Conservation (phyloP, 2,797 vertebrate genomes). For the Cephalopachus bancanus region DNA sequence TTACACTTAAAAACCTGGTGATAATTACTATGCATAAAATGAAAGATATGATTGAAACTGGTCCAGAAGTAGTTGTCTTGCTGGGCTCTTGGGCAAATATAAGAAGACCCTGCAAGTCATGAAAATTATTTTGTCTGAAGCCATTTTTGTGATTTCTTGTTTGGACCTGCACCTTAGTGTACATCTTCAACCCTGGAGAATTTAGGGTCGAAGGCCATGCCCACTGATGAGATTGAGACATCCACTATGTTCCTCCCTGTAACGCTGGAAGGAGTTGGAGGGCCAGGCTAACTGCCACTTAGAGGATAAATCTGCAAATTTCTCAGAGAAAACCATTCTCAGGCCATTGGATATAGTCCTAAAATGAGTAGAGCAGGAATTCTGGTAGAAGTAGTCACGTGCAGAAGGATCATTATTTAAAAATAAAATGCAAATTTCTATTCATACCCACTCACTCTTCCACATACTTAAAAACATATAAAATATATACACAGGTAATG, state of each 20-base stretch:
- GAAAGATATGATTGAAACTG: neutral
- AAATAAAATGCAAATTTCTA: neutral
- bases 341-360: neutral
- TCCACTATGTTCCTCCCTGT: accelerated
- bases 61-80: accelerated
- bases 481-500: neutral
- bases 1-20: neutral
- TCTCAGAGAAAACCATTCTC: neutral
- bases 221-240: accelerated
- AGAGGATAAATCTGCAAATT: neutral
- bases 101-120: neutral
- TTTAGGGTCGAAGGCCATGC: neutral
- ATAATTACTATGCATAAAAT: neutral
- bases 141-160: accelerated
- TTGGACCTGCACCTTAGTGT: neutral
- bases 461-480: neutral
- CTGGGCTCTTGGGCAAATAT: neutral
- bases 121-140: neutral
- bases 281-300: accelerated
- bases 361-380: neutral
- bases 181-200: neutral
- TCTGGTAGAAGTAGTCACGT: neutral
- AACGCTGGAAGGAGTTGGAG: too few relatives aligned
- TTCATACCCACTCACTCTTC: accelerated
- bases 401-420: neutral